Percentiles rank a stretch among this genome's conserved stretches.
These are phyloP conservation scores for Euwallacea similis DNA, from an alignment of 1,140 invertebrate genomes.

Conservation along the genomic window DNA sequence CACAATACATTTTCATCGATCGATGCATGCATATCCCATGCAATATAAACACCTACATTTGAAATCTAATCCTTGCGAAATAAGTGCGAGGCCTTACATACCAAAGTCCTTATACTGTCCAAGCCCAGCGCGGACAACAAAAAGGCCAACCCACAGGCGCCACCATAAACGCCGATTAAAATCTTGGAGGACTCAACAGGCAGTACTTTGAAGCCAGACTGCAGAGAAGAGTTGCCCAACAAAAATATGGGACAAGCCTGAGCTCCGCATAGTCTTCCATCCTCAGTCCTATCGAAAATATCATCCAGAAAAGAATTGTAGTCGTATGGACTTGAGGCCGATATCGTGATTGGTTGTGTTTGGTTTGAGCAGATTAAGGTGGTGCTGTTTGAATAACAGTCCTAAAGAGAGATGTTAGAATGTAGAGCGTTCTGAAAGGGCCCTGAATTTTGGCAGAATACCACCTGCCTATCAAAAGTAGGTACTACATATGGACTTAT, in stretches of 20 bases:
- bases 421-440: too few relatives aligned
- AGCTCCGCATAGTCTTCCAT: constrained; percentile 59
- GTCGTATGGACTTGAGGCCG: constrained; percentile 35
- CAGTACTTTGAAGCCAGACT: constrained; percentile 46
- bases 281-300: constrained; percentile 56
- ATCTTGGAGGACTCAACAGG: constrained; percentile 55
- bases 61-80: background rate
- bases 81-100: constrained; percentile 2
- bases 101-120: constrained; percentile 54
- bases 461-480: background rate
- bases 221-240: constrained; percentile 6
- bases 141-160: constrained; percentile 58
- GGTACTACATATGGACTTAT: background rate
- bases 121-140: constrained; percentile 59
- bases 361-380: constrained; percentile 28
- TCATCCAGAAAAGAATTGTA: constrained; percentile 49
- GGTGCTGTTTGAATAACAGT: constrained; percentile 25
- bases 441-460: too few relatives aligned
- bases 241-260: constrained; percentile 53
- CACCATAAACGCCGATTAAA: constrained; percentile 59
- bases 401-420: constrained; percentile 20
- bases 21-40: too few relatives aligned
- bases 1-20: background rate
- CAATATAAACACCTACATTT: background rate
- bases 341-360: constrained; percentile 18